phyloP scores from a whole-genome alignment of 2,888 invertebrate genomes.

The Cosmorhoe ocellata region DNA sequence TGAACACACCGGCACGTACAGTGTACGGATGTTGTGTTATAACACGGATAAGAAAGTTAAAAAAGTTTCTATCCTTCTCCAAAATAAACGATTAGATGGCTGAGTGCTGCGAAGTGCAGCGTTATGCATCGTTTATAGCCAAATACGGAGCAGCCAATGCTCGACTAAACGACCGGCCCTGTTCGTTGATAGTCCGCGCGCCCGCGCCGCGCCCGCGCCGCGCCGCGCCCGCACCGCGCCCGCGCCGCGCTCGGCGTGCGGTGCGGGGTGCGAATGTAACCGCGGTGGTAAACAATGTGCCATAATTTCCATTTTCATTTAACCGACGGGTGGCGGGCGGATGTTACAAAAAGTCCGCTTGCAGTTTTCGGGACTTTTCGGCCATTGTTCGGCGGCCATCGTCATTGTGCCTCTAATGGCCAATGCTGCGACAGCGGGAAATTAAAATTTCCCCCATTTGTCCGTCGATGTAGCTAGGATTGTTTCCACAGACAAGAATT shows the following conservation, averaged over 20 bases:
- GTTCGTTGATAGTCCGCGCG: too few relatives aligned
- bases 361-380: constrained; percentile 29
- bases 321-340: constrained; percentile 24
- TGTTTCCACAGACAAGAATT: not conserved
- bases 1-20: not conserved
- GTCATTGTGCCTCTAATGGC: constrained; percentile 38
- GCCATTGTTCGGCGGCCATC: constrained; percentile 33
- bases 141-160: too few relatives aligned
- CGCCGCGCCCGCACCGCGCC: too few relatives aligned
- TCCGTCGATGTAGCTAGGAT: constrained; percentile 11
- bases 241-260: too few relatives aligned
- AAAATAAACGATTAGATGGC: too few relatives aligned
- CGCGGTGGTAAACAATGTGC: constrained; percentile 34
- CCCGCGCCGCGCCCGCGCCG: too few relatives aligned
- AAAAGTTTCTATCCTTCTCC: too few relatives aligned
- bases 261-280: constrained; percentile 11
- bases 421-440: constrained; percentile 33
- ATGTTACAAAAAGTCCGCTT: constrained; percentile 35
- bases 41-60: too few relatives aligned
- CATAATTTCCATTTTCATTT: constrained; percentile 39
- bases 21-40: too few relatives aligned
- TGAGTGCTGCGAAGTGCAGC: too few relatives aligned
- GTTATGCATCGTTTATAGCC: too few relatives aligned
- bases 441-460: constrained; percentile 36
- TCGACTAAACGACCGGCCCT: too few relatives aligned